These are phyloP conservation scores for Argya squamiceps DNA, from an alignment of 2,797 vertebrate genomes.

Conservation along the genomic window DNA sequence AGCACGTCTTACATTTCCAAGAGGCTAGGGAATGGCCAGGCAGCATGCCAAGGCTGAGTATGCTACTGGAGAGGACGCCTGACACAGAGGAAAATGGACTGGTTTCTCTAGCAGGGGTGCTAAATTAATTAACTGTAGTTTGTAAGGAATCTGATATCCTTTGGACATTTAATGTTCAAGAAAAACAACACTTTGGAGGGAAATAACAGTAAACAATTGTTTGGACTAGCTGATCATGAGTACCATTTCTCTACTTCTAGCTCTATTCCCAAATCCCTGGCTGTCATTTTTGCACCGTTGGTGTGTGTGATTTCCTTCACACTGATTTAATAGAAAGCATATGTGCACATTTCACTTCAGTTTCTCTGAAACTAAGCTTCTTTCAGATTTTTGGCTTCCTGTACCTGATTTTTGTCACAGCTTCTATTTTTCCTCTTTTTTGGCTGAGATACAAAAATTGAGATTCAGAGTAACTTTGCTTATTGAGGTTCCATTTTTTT, in stretches of 20 bases:
- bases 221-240: not conserved
- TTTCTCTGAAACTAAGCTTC: not conserved
- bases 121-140: constrained; percentile 2
- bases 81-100: not conserved
- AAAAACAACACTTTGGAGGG: not conserved
- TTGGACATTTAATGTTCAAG: not conserved
- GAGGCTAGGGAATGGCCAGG: not conserved
- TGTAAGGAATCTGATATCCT: not conserved
- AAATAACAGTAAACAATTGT: not conserved
- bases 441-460: not conserved
- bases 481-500: not conserved
- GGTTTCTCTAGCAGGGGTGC: not conserved
- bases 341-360: not conserved
- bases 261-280: not conserved
- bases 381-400: not conserved
- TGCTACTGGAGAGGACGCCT: not conserved
- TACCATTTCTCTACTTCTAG: not conserved
- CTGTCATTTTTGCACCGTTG: not conserved
- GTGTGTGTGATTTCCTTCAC: not conserved
- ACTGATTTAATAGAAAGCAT: not conserved
- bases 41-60: not conserved
- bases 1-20: not conserved
- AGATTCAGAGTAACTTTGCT: not conserved
- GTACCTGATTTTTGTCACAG: not conserved
- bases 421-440: constrained; percentile 8